Evolutionary conservation across 2,797 vertebrate species (phyloP).

Genomic region (Darevskia mixta): DNA sequence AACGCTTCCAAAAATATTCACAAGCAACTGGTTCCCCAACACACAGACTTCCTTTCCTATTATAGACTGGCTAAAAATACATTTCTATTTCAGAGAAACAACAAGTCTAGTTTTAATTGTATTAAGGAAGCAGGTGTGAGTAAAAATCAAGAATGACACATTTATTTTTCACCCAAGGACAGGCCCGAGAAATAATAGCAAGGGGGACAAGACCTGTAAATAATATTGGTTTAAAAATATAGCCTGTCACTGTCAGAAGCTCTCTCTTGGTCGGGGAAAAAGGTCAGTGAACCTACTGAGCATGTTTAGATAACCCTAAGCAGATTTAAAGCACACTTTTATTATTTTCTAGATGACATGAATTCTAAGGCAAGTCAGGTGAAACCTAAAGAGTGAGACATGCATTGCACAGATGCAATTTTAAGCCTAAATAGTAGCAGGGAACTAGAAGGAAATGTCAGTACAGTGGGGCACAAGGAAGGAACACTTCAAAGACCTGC

Average conservation of each 20-base stretch:
- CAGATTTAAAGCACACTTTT: constrained; percentile 69
- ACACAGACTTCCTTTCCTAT: constrained; percentile 23
- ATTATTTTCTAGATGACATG: constrained; percentile 65
- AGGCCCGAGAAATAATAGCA: constrained; percentile 61
- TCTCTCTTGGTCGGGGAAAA: constrained; percentile 75
- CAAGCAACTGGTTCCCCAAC: constrained; percentile 36
- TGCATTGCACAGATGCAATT: not conserved
- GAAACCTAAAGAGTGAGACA: constrained; percentile 41
- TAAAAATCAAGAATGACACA: not conserved
- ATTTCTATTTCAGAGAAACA: constrained; percentile 46
- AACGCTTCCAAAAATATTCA: not conserved
- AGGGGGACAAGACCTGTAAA: constrained; percentile 69
- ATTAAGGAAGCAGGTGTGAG: constrained; percentile 37
- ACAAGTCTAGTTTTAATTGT: constrained; percentile 51
- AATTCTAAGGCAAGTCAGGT: constrained; percentile 54
- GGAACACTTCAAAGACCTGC: not conserved
- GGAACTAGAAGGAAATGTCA: not conserved
- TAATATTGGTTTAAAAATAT: constrained; percentile 76
- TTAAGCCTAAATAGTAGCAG: not conserved
- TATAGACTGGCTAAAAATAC: constrained; percentile 29
- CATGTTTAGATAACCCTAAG: constrained; percentile 71
- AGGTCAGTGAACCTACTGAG: constrained; percentile 73
- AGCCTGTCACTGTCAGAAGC: constrained; percentile 63
- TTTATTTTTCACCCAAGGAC: constrained; percentile 66
- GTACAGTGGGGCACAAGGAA: no score